Percentiles rank a stretch among this genome's conserved stretches.
Conservation (phyloP, 2,113 vertebrate species). For the Ibidorhyncha struthersii region DNA sequence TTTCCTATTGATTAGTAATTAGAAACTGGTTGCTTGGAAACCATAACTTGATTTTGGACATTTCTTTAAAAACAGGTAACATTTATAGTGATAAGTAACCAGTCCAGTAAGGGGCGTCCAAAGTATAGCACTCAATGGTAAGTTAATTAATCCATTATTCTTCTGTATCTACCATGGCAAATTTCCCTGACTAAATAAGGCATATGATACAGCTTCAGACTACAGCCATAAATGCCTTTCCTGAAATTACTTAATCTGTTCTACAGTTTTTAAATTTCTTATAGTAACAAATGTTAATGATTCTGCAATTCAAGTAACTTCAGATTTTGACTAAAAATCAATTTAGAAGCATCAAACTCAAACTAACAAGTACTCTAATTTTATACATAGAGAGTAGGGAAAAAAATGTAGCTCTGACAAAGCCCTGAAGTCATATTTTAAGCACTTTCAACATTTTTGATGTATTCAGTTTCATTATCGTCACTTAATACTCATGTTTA, state of each 20-base stretch:
- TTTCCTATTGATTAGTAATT: not conserved
- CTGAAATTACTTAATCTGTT: not conserved
- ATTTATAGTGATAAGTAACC: fast-evolving
- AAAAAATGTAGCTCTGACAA: not conserved
- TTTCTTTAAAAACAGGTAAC: not conserved
- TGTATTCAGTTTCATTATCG: not conserved
- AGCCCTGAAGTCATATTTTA: not conserved
- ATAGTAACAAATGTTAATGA: not conserved
- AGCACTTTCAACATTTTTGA: not conserved
- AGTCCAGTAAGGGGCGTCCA: not conserved
- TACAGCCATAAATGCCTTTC: not conserved
- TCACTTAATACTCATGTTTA: not conserved
- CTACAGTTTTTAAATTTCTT: not conserved
- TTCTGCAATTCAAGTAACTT: not conserved
- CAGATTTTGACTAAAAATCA: not conserved
- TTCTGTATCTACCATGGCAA: not conserved
- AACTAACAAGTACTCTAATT: not conserved
- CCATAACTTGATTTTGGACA: not conserved
- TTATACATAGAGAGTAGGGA: not conserved
- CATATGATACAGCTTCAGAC: not conserved
- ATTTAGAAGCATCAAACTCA: not conserved
- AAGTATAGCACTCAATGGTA: not conserved
- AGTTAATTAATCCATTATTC: not conserved
- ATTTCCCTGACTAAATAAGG: not conserved
- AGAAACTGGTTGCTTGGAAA: not conserved